Conservation (phyloP, 92 coral and sea anemone species). For the Nematostella vectensis region DNA sequence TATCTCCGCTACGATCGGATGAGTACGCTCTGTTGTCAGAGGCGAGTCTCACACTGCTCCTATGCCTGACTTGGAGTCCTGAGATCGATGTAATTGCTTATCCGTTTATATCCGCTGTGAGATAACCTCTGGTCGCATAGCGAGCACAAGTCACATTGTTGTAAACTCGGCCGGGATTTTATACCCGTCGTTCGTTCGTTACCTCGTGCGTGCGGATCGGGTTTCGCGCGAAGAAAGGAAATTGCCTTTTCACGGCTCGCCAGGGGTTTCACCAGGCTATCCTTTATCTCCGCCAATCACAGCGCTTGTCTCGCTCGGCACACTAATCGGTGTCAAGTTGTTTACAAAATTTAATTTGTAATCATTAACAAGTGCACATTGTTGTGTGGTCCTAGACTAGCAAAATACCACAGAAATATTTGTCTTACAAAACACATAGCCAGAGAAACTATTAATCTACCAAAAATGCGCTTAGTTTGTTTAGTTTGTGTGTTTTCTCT, state of each 20-base stretch:
- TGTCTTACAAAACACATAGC: too few species aligned
- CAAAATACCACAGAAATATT: too few species aligned
- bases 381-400: conserved; percentile 84
- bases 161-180: conserved; percentile 12
- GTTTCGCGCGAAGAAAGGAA: conserved; percentile 41
- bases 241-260: conserved; percentile 54
- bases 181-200: conserved; percentile 7
- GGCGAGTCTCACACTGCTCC: conserved; percentile 48
- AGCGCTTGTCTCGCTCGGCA: conserved; percentile 24
- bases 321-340: conserved; percentile 80
- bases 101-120: conserved; percentile 66
- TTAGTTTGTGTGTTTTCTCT: too few species aligned
- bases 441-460: too few species aligned
- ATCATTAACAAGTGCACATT: conserved; percentile 40
- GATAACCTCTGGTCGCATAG: conserved; percentile 79
- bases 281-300: conserved; percentile 55
- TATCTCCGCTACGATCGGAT: conserved; percentile 29
- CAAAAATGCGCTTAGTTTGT: too few species aligned
- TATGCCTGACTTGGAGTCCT: conserved; percentile 50
- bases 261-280: conserved; percentile 21
- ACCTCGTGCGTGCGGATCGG: conserved; percentile 45
- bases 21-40: conserved; percentile 36
- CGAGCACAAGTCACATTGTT: conserved; percentile 39
- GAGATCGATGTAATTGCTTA: conserved; percentile 77
- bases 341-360: conserved; percentile 75